Evolutionary conservation across 2,888 invertebrate species (phyloP).

Genomic region (Drosophila silvestris): DNA sequence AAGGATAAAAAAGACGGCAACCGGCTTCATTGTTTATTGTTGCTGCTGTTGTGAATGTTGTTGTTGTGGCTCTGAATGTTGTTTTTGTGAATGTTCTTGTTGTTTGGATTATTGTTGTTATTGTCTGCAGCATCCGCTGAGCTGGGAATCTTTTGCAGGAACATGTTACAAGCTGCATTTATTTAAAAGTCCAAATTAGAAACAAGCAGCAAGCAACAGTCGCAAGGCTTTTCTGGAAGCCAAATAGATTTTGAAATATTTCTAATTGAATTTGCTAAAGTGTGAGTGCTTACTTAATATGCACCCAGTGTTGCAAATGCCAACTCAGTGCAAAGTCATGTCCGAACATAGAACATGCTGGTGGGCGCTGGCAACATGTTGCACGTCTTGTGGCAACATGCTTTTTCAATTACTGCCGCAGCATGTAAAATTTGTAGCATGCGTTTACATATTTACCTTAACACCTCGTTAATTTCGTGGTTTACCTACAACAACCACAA

Average conservation of each 20-base stretch:
- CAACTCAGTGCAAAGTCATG: slow-evolving; percentile 66
- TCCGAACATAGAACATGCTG: slow-evolving; percentile 35
- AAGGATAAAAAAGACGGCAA: slow-evolving; percentile 4
- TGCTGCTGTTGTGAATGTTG: slow-evolving; percentile 9
- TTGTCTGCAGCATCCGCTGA: slow-evolving; percentile 56
- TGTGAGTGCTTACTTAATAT: slow-evolving; percentile 26
- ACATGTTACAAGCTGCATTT: slow-evolving; percentile 1
- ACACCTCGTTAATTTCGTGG: slow-evolving; percentile 59
- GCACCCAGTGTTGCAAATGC: slow-evolving; percentile 12
- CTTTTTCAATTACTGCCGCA: slow-evolving; percentile 67
- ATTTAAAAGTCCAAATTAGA: slow-evolving; percentile 1
- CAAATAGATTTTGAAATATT: not conserved
- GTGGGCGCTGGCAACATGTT: slow-evolving; percentile 42
- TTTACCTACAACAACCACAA: slow-evolving; percentile 52
- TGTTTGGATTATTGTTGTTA: slow-evolving; percentile 23
- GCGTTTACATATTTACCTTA: slow-evolving; percentile 69
- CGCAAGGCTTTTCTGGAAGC: not conserved
- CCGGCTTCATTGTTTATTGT: slow-evolving; percentile 47
- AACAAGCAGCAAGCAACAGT: not conserved
- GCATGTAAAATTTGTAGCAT: slow-evolving; percentile 71
- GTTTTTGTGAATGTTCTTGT: slow-evolving; percentile 2
- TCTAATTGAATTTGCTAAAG: slow-evolving; percentile 4
- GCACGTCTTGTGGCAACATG: slow-evolving; percentile 69
- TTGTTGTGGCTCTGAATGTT: not conserved
- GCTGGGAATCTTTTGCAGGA: slow-evolving; percentile 1